These are phyloP conservation scores for Macroglossus sobrinus DNA, from an alignment of 2,113 vertebrate genomes.

Conservation along the genomic window DNA sequence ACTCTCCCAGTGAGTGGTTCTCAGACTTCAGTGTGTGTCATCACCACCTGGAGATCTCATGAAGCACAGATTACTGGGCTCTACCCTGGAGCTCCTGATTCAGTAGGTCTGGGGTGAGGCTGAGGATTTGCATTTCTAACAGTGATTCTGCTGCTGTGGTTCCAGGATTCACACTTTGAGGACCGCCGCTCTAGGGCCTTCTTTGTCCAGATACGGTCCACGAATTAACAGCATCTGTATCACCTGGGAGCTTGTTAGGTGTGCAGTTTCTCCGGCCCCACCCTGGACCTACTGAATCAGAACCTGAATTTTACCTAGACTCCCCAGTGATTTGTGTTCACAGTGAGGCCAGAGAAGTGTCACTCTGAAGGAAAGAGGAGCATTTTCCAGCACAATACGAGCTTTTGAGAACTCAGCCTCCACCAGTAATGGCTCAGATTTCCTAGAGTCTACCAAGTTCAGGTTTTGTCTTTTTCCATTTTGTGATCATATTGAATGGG, in stretches of 20 bases:
- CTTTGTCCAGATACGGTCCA: neutral
- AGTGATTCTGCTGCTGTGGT: neutral
- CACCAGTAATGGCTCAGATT: neutral
- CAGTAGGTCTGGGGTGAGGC: neutral
- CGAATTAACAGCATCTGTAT: neutral
- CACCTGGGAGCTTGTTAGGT: neutral
- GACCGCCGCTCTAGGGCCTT: neutral
- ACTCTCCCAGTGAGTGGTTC: neutral
- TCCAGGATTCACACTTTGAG: neutral
- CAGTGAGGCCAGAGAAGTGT: neutral
- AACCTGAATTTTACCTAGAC: neutral
- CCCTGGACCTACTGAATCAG: neutral
- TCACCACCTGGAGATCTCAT: fast-evolving
- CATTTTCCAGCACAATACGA: neutral
- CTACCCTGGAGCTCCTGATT: neutral
- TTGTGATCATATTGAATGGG: neutral
- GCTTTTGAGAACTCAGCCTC: neutral
- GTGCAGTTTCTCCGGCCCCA: neutral
- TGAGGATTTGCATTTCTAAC: neutral
- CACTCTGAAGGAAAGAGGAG: neutral
- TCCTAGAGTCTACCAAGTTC: too few species aligned
- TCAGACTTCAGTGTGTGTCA: fast-evolving
- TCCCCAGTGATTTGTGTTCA: too few species aligned
- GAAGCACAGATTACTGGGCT: neutral
- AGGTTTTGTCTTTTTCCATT: neutral